phyloP scores from a whole-genome alignment of 35 echinoderm and acorn worm species.

The Chiridota heheva region DNA sequence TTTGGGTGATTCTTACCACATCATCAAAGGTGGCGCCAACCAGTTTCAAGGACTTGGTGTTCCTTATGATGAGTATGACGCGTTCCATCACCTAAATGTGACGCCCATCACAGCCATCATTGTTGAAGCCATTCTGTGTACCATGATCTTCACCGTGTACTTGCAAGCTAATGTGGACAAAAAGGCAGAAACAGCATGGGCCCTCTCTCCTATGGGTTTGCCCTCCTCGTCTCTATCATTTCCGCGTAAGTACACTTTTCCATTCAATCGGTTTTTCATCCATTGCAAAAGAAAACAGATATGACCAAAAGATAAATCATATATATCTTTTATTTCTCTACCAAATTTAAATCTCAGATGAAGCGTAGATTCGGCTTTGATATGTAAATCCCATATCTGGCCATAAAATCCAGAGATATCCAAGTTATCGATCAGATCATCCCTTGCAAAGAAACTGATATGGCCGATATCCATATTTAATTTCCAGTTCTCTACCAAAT shows the following conservation, averaged over 20 bases:
- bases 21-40: conserved; percentile 80
- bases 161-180: conserved; percentile 76
- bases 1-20: conserved; percentile 72
- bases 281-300: too few species aligned
- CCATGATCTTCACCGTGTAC: conserved; percentile 82
- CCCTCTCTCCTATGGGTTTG: conserved; percentile 86
- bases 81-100: conserved; percentile 72
- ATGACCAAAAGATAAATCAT: too few species aligned
- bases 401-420: too few species aligned
- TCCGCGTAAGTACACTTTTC: conserved; percentile 58
- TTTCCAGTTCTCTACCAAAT: too few species aligned
- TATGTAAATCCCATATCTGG: too few species aligned
- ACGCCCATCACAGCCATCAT: conserved; percentile 78
- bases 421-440: too few species aligned
- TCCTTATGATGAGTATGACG: conserved; percentile 85
- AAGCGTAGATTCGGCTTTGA: too few species aligned
- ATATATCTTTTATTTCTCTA: too few species aligned
- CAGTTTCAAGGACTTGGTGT: conserved; percentile 78
- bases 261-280: not conserved
- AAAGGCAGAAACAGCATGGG: conserved; percentile 64
- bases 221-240: conserved; percentile 71
- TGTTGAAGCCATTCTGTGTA: conserved; percentile 67
- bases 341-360: too few species aligned
- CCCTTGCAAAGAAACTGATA: too few species aligned
- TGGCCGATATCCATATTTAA: too few species aligned